Base-by-base conservation (phyloP, 2,113 vertebrate genomes). In the Toxotes chatareus region DNA sequence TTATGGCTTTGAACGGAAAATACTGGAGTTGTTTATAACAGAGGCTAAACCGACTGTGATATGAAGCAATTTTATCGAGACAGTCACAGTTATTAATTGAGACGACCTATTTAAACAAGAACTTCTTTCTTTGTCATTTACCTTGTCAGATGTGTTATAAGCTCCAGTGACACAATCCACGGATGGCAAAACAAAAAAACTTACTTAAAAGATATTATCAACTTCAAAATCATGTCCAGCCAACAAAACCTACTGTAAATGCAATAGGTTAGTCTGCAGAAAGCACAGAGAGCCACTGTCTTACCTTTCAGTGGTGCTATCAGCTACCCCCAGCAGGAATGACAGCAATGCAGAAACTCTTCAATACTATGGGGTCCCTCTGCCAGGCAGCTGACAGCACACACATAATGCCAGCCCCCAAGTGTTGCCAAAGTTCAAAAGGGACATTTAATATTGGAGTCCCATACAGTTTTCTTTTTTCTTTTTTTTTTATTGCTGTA, bases 331-430 rank as follows among this genome's bases (percentile, higher is more conserved):
- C 79, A 57, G 80, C 73, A 76, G 89, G 94, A 95, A 95, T 95
- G 93, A 84, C 85, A 93, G 89, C 91, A 85, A 95, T 94, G 93
- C 82, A 80, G 82, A 80, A 84, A 84, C 90, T 86, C 92, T 94
- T 90, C 88, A 87, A 85, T 79, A 87, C 88, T 75, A 78, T 67
- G 84, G 91, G 89, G 68, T 90, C 87, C 79, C 79, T 80, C 61
- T 83, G 72, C 86, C 85, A 83, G 86, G 82, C 91, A 92, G 93
- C 88, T 92, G 93, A 91, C 85, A 70, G 71, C 80, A 74, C 67
- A 34, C 79, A 77, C 85, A 80, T 80, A 84, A 46, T 76, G 80
- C 82, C 84, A 78, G 75, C 84, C 78, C 76, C 79, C 80, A 36
- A 40, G 60, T 23, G 38, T 56, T 80, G 64, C 82, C 77, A 80